Base-by-base conservation (phyloP, 2,797 vertebrate genomes). In the Hoplostethus mediterraneus region DNA sequence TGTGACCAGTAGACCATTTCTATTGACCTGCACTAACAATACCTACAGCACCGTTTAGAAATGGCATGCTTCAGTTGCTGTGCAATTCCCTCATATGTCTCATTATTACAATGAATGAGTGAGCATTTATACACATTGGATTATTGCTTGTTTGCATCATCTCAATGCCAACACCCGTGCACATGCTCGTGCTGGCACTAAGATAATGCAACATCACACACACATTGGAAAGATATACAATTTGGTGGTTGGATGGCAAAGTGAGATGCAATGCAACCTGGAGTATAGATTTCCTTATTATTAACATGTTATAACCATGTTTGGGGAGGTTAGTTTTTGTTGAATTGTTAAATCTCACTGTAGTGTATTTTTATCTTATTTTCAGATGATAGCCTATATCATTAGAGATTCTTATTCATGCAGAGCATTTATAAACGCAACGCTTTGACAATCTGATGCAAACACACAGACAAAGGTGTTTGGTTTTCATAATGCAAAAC, bases 361-460 rank as follows among this genome's bases (percentile, higher is more conserved):
- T 67, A 12, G 66, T 77, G 79, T 79, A 70, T 82, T 74, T 82
- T 81, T 61, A 68, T 25, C 57, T 80, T 86, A 70, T 77, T 80
- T 85, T 77, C 66, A 78, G 60, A 81, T 52, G 45, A 67, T 77
- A 71, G 71, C 67, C 73, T 54, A 59, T 28, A 28, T 28, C 28
- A 28, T 2, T 16, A 80, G 72, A 80, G 53, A 64, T 87, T 82
- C 74, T 30, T 79, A 81, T 86, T 75, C 74, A 70, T 45, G n/a
- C 83, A 67, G 66, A 91, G 80, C 81, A 88, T 88, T 91, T 85
- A 89, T 84, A 67, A 83, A 85, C 72, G 69, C 76, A 74, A 85
- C 52, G 84, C 89, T 87, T 91, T 87, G 89, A 93, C 91, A 90
- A 91, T 92, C 89, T 84, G 84, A 86, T 65, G 63, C 63, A 57